Conservation (phyloP, 2,888 invertebrate species). For the Tetanocera ferruginea region DNA sequence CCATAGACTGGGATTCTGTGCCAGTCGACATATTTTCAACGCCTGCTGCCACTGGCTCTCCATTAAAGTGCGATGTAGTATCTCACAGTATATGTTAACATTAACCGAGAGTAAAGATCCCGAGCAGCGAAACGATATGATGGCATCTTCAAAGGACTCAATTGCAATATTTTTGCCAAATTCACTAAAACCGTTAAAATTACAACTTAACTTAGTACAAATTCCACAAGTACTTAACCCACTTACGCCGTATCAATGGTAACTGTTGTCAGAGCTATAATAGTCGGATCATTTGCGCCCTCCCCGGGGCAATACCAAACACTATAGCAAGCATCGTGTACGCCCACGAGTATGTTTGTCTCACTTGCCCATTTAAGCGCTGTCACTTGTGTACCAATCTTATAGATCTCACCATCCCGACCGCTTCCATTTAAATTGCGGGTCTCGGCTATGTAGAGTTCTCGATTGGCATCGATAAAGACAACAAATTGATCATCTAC, state of each 20-base stretch:
- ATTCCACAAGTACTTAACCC: background rate
- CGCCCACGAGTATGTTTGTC: slow-evolving; percentile 83
- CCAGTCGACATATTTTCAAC: slow-evolving; percentile 78
- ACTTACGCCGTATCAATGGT: slow-evolving; percentile 71
- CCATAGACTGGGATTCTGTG: slow-evolving; percentile 82
- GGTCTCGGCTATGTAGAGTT: slow-evolving; percentile 83
- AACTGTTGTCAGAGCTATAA: slow-evolving; percentile 76
- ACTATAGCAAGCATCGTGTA: slow-evolving; percentile 82
- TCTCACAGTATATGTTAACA: slow-evolving; percentile 67
- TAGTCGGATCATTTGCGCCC: slow-evolving; percentile 79
- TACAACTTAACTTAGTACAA: background rate
- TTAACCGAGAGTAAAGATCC: slow-evolving; percentile 80
- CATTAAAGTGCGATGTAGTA: slow-evolving; percentile 79
- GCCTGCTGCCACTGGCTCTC: slow-evolving; percentile 88
- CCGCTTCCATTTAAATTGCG: slow-evolving; percentile 55
- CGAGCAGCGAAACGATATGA: slow-evolving; percentile 87
- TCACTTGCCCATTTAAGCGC: slow-evolving; percentile 77
- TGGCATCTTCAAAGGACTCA: slow-evolving; percentile 85
- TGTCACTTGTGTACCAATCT: slow-evolving; percentile 71
- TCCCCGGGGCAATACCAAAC: slow-evolving; percentile 87
- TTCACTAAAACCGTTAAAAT: slow-evolving; percentile 75
- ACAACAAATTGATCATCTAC: slow-evolving; percentile 86
- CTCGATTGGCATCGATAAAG: slow-evolving; percentile 89
- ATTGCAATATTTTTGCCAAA: slow-evolving; percentile 89
- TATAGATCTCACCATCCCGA: slow-evolving; percentile 57